Base-by-base conservation (phyloP, 2,888 invertebrate genomes). In the Apamea epomidion region DNA sequence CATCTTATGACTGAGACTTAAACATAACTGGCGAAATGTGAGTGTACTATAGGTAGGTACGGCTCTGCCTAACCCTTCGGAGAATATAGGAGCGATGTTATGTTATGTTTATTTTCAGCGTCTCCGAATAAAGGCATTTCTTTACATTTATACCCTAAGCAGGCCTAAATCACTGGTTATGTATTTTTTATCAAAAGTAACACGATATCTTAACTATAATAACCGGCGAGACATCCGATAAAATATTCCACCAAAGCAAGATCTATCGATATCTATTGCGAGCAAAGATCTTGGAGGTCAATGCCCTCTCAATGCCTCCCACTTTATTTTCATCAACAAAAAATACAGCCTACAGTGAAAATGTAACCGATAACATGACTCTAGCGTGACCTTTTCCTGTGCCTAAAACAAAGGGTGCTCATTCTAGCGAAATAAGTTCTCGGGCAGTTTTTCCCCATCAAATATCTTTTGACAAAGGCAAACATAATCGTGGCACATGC, bases 361-460 rank as follows among this genome's bases (percentile, higher is more conserved):
- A 76, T 80, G 80, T 84, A 82, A 80, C 85, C 83, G 88, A 85
- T 90, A 90, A 90, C 87, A 86, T 85, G 89, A 90, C 82, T 89
- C 86, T 81, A 78, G 71, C 80, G 80, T 85, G 87, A 86, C 91
- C 90, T 92, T 92, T 91, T 81, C 82, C 74, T 85, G 75, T 81
- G 78, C 81, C 77, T 88, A 82, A 89, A 89, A 91, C 90, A 91
- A 91, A 91, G 89, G 88, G 89, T 88, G 90, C 85, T 89, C 91
- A 86, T 84, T 91, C 88, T 91, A 87, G 87, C 90, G 91, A 84
- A 91, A 92, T 91, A 91, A 89, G 84, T 91, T 91, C 84, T 90
- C 78, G 85, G 89, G 84, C 89, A 87, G 85, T 88, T 88, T 90
- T 92, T 91, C 83, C 88, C 88, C 82, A 88, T 87, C 83, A 87